Base-by-base conservation (phyloP, 2,888 invertebrate genomes). In the Drosophila melanosoma region DNA sequence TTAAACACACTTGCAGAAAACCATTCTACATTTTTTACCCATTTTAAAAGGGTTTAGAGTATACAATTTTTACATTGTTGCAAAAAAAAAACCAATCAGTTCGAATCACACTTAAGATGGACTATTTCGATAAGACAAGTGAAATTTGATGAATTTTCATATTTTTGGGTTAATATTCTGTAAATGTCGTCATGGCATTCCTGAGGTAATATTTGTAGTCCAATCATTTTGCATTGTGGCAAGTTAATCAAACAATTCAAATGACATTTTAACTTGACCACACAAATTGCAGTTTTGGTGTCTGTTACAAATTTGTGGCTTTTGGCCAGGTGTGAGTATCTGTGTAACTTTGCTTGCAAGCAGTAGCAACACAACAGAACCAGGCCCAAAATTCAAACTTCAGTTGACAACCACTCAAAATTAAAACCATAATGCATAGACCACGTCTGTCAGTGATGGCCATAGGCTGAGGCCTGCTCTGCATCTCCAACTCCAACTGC, bases 371-470 rank as follows among this genome's bases (percentile, higher is more conserved):
- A 45, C 42, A 52, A 38, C 29, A 58, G 42, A 42, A 52, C 58
- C 52, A 15, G 57, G 3, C 36, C 17, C 53, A 48, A 48, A 42
- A n/a, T 15, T 35, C 33, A 40, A 52, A 23, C 35, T 17, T n/a
- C 6, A 12, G 65, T 60, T 76, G 68, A 74, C 74, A 72, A 40
- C 62, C 69, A 76, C 78, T 90, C 77, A 71, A 68, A 81, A 76
- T 90, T 67, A 76, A 78, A 82, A 70, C 49, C 82, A 68, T 72
- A 74, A 77, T 78, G 75, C 76, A 66, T 65, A 87, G 83, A 62
- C 65, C 68, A 29, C 68, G 63, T 69, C 65, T 79, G 83, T 75
- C 79, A 78, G 69, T 61, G 38, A 52, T 75, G 76, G 65, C 51
- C 61, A 60, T 53, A 66, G 56, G 49, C 17, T n/a, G 38, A 49